These are phyloP conservation scores for Drosophila pectinifera DNA, from an alignment of 1,140 invertebrate species.

Conservation along the genomic window DNA sequence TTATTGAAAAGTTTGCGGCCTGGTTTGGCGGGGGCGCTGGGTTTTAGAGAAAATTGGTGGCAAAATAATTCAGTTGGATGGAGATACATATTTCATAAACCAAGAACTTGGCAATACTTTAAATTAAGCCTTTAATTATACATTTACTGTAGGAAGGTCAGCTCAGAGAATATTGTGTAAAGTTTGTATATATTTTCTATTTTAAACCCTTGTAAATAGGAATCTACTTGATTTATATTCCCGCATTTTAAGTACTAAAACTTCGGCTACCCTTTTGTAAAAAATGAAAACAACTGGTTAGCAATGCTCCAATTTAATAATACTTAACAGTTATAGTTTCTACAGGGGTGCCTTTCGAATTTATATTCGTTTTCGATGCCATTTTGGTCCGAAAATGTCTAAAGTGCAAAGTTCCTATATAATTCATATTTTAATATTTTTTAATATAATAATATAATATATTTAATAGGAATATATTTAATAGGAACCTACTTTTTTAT, in stretches of 20 bases:
- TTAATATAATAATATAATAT: too few relatives aligned
- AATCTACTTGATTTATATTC: background rate
- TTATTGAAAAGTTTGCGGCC: conserved; percentile 12
- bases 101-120: too few relatives aligned
- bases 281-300: conserved; percentile 14
- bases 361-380: background rate
- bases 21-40: background rate
- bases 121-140: too few relatives aligned
- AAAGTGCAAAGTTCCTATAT: too few relatives aligned
- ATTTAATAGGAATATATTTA: too few relatives aligned
- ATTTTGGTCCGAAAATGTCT: background rate
- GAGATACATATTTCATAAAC: background rate
- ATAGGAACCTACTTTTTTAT: too few relatives aligned
- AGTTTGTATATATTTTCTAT: too few relatives aligned
- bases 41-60: background rate
- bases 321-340: background rate
- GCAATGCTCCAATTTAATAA: conserved; percentile 46
- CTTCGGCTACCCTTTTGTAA: too few relatives aligned
- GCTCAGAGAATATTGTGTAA: too few relatives aligned
- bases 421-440: too few relatives aligned
- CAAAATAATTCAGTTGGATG: background rate
- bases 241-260: background rate
- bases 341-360: conserved; percentile 8
- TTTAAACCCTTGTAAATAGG: too few relatives aligned
- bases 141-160: too few relatives aligned